These are phyloP conservation scores for Dendrolimus pini DNA, from an alignment of 2,888 invertebrate species.

Conservation along the genomic window DNA sequence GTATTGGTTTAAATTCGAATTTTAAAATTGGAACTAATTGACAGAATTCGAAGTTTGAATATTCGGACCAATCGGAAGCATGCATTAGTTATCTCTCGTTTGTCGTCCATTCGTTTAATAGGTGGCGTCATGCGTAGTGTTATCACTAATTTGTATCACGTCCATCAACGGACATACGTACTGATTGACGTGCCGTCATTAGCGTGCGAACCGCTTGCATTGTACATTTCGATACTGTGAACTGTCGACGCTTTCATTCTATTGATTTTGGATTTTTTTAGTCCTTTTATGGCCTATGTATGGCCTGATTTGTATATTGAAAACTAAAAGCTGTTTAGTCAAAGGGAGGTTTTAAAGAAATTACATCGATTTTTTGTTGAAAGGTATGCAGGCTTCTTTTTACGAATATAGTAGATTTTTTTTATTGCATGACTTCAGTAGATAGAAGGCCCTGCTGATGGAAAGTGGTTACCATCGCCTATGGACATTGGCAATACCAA, in stretches of 20 bases:
- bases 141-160: slow-evolving; percentile 58
- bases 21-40: neutral
- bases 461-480: too few species aligned
- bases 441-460: too few species aligned
- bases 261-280: neutral
- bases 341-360: too few species aligned
- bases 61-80: neutral
- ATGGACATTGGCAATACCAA: too few species aligned
- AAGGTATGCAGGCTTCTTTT: too few species aligned
- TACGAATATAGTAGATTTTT: too few species aligned
- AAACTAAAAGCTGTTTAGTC: too few species aligned
- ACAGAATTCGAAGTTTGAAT: too few species aligned
- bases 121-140: slow-evolving; percentile 10
- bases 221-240: neutral
- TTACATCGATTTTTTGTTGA: too few species aligned
- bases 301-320: too few species aligned
- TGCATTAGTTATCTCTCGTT: neutral
- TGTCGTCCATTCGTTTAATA: neutral
- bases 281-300: too few species aligned
- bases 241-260: neutral
- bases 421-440: too few species aligned
- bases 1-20: neutral
- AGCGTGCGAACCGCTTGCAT: slow-evolving; percentile 25
- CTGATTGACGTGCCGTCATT: slow-evolving; percentile 66
- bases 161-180: slow-evolving; percentile 49